These are phyloP conservation scores for Halictus ligatus DNA, from an alignment of 2,888 invertebrate species.

Conservation along the genomic window DNA sequence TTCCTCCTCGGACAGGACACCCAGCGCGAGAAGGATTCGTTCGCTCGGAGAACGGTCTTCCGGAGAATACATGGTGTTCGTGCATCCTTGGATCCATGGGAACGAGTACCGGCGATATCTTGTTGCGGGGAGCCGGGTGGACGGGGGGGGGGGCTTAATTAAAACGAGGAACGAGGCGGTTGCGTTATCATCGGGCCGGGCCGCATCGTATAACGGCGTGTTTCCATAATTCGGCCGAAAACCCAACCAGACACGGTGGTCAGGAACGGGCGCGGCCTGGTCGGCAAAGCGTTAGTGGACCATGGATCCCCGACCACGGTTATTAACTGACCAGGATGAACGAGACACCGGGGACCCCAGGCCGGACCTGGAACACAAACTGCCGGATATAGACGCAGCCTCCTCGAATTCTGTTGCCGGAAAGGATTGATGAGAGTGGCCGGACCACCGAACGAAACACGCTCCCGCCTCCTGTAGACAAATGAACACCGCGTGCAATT, in stretches of 20 bases:
- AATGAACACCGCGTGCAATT: slow-evolving; percentile 58
- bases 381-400: slow-evolving; percentile 51
- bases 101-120: slow-evolving; percentile 54
- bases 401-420: slow-evolving; percentile 68
- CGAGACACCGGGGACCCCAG: slow-evolving; percentile 82
- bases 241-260: slow-evolving; percentile 70
- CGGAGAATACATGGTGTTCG: slow-evolving; percentile 44
- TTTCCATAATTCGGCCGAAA: slow-evolving; percentile 80
- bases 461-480: slow-evolving; percentile 53
- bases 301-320: slow-evolving; percentile 72
- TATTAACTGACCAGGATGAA: slow-evolving; percentile 83
- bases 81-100: slow-evolving; percentile 20
- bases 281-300: slow-evolving; percentile 55
- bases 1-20: slow-evolving; percentile 15
- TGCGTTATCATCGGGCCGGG: slow-evolving; percentile 65
- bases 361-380: slow-evolving; percentile 59
- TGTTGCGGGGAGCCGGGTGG: slow-evolving; percentile 19
- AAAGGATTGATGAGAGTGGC: slow-evolving; percentile 74
- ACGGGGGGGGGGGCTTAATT: slow-evolving; percentile 76
- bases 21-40: slow-evolving; percentile 44
- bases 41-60: slow-evolving; percentile 16
- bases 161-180: slow-evolving; percentile 81
- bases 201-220: slow-evolving; percentile 79
- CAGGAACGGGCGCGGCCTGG: slow-evolving; percentile 48
- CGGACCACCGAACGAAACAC: slow-evolving; percentile 49